Percentiles rank a stretch among this genome's conserved stretches.
These are phyloP conservation scores for Adela reaumurella DNA, from an alignment of 2,888 invertebrate genomes.

Conservation along the genomic window DNA sequence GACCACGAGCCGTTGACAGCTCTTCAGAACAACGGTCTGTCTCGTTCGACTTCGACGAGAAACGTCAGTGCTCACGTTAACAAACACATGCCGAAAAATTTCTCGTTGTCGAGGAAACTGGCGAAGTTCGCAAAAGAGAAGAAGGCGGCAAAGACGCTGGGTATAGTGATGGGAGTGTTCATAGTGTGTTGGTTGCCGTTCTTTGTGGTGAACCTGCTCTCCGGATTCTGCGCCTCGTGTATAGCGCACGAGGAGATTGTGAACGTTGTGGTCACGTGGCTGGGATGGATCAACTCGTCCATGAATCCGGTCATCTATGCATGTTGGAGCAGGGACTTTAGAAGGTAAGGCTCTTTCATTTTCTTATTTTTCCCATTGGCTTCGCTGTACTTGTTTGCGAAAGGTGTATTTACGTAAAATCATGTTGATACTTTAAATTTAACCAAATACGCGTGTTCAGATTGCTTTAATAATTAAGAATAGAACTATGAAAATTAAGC, in stretches of 20 bases:
- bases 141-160: slow-evolving; percentile 95
- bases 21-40: slow-evolving; percentile 72
- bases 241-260: slow-evolving; percentile 86
- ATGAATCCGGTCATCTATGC: slow-evolving; percentile 98
- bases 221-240: slow-evolving; percentile 85
- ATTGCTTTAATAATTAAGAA: too few species aligned
- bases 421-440: too few species aligned
- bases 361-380: too few species aligned
- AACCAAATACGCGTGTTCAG: too few species aligned
- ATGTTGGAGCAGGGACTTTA: slow-evolving; percentile 96
- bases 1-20: slow-evolving; percentile 71
- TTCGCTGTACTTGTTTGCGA: too few species aligned
- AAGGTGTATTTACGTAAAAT: too few species aligned
- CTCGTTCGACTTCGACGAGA: slow-evolving; percentile 66
- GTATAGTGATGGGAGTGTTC: slow-evolving; percentile 96
- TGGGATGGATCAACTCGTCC: slow-evolving; percentile 93
- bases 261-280: slow-evolving; percentile 87
- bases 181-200: slow-evolving; percentile 97
- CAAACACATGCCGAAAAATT: slow-evolving; percentile 77
- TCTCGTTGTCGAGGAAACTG: slow-evolving; percentile 87
- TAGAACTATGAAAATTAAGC: too few species aligned
- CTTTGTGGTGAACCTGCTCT: slow-evolving; percentile 90
- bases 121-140: slow-evolving; percentile 96
- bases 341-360: too few species aligned
- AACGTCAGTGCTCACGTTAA: slow-evolving; percentile 54